Percentiles rank a stretch among this genome's conserved stretches.
These are phyloP conservation scores for Chymomyza caudatula DNA, from an alignment of 2,888 invertebrate genomes.

Conservation along the genomic window DNA sequence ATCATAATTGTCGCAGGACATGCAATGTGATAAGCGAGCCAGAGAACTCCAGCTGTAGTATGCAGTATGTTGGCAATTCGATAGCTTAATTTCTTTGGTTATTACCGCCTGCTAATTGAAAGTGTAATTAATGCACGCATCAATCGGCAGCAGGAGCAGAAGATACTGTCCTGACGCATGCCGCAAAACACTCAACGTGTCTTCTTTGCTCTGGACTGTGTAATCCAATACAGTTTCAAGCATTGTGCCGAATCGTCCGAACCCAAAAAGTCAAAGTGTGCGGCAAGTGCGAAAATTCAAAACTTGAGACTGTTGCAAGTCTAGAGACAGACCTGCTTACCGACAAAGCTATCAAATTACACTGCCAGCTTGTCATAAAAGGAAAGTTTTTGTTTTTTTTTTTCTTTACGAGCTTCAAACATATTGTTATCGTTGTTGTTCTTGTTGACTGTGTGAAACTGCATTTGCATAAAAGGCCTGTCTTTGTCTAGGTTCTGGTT, in stretches of 20 bases:
- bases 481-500: conserved; percentile 3
- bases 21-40: conserved; percentile 45
- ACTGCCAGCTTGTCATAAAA: conserved; percentile 35
- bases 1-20: conserved; percentile 68
- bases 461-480: neutral
- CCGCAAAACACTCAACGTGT: conserved; percentile 44
- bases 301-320: conserved; percentile 28
- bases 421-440: conserved; percentile 16
- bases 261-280: conserved; percentile 52
- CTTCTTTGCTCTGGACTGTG: conserved; percentile 16
- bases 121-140: conserved; percentile 72
- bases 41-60: neutral
- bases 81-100: conserved; percentile 70
- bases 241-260: conserved; percentile 16
- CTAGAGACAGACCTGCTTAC: conserved; percentile 16
- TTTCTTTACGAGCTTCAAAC: neutral
- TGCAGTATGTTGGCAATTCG: conserved; percentile 53
- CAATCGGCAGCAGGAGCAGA: conserved; percentile 19
- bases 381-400: conserved; percentile 43
- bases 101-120: conserved; percentile 66
- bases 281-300: conserved; percentile 68
- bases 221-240: conserved; percentile 67
- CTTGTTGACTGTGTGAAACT: neutral
- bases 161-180: conserved; percentile 12
- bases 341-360: conserved; percentile 64